These are phyloP conservation scores for Microctenopoma stevenorrisi DNA, from an alignment of 2,797 vertebrate species.

Conservation along the genomic window DNA sequence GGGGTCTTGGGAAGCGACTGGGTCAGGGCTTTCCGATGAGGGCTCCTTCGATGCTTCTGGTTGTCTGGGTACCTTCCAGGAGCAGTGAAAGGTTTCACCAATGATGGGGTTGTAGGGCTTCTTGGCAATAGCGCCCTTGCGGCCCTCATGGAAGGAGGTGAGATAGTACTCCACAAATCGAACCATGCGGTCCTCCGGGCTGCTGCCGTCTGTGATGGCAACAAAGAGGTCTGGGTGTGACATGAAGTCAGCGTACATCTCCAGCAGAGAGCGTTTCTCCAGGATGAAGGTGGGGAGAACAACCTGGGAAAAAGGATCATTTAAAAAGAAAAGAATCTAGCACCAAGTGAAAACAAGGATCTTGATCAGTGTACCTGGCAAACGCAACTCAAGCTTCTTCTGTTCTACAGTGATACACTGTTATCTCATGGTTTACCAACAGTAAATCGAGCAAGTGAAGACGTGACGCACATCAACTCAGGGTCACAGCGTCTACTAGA, in stretches of 20 bases:
- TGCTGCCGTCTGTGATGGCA: constrained; percentile 87
- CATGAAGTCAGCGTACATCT: constrained; percentile 99
- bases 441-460: constrained; percentile 1
- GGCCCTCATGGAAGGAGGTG: constrained; percentile 98
- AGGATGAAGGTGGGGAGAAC: constrained; percentile 98
- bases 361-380: too few species aligned
- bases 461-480: constrained; percentile 7
- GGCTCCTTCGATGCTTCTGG: constrained; percentile 20
- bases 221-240: constrained; percentile 96
- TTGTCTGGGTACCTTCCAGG: constrained; percentile 89
- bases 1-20: constrained; percentile 73
- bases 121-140: constrained; percentile 97
- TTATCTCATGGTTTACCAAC: neutral
- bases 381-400: too few species aligned
- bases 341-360: too few species aligned
- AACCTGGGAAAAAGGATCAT: constrained; percentile 80
- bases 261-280: constrained; percentile 96
- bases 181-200: constrained; percentile 94
- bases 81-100: constrained; percentile 97
- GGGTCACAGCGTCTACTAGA: constrained; percentile 21
- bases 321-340: too few species aligned
- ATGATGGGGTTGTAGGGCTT: constrained; percentile 99
- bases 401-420: neutral
- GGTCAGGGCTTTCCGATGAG: constrained; percentile 32
- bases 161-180: constrained; percentile 98